Evolutionary conservation across 1,140 invertebrate genomes (phyloP), one percentile per base, ranked within the genome.

Genomic region (Rhagoletis pomonella): DNA sequence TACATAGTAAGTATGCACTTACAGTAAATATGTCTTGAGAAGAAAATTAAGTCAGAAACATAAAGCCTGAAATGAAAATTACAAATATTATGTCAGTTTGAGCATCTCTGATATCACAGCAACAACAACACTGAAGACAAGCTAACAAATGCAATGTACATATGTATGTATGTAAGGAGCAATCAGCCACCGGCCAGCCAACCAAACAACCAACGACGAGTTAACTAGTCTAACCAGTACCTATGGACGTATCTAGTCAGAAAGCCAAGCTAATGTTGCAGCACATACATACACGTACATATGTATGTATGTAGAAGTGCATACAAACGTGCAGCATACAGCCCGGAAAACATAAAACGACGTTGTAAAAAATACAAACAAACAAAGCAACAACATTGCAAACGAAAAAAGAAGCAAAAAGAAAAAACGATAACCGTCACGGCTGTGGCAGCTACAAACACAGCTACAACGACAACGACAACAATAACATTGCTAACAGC

Each of bases 401-500:
- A 58, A 42, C 50, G 29, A 55, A 55, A 3, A 81, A 81, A 14
- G n/a, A 55, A n/a, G n/a, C 42, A 62, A 50, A 85, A 85, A 59
- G 1, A 29, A 81, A 81, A 60, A 44, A 59, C n/a, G 42, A 86
- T 86, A 86, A 86, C 17, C 42, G n/a, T 86, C 47, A 58, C 58
- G 58, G 62, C 58, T 29, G 58, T 19, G 69, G 39, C 89, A 87
- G 77, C 85, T 84, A 64, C 59, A 88, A 65, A 44, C 58, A 86
- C 65, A 88, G 67, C 88, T 55, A 29, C 73, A 62, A 77, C 62
- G 85, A 67, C 73, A 86, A 77, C 64, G 19, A 29, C 86, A 86
- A 59, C 77, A 59, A 59, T 19, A 42, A 85, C 86, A 39, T 73
- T 44, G 4, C 10, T n/a, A 55, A 50, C 77, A 84, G 2, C 10